Percentiles rank a stretch among this genome's conserved stretches.
Conservation (phyloP, 2,797 vertebrate species). For the Margarornis squamiger region DNA sequence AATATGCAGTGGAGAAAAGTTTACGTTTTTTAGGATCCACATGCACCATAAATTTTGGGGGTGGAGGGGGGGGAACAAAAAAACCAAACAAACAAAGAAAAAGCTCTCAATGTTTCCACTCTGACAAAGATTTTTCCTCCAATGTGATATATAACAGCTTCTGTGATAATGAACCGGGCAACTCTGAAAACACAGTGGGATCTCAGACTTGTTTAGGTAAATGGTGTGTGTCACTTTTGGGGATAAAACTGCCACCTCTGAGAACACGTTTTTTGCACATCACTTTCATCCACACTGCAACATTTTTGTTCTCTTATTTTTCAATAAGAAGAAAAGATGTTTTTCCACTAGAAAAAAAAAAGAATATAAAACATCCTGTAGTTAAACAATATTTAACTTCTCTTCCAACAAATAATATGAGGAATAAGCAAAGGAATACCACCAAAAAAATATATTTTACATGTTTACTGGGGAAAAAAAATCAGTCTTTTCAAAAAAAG, state of each 20-base stretch:
- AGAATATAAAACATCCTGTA: not conserved
- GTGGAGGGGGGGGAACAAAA: not conserved
- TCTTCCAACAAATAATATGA: not conserved
- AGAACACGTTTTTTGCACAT: not conserved
- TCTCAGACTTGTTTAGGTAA: not conserved
- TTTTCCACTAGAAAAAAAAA: not conserved
- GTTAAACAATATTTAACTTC: not conserved
- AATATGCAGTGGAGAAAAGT: not conserved
- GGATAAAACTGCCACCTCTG: not conserved
- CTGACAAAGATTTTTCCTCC: not conserved
- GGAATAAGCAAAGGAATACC: not conserved
- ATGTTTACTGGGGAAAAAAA: not conserved
- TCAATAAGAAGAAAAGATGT: not conserved
- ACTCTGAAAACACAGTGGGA: not conserved
- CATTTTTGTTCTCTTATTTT: too few species aligned
- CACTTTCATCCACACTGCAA: fast-evolving
- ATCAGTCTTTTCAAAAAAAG: not conserved
- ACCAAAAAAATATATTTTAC: not conserved
- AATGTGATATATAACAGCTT: not conserved
- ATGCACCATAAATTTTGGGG: not conserved
- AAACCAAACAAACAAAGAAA: not conserved
- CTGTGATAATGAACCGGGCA: not conserved
- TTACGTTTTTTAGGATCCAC: not conserved
- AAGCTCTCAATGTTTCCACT: not conserved
- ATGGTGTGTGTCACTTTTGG: not conserved